Evolutionary conservation across 2,888 invertebrate species (phyloP).

Genomic region (Drosophila monieri): DNA sequence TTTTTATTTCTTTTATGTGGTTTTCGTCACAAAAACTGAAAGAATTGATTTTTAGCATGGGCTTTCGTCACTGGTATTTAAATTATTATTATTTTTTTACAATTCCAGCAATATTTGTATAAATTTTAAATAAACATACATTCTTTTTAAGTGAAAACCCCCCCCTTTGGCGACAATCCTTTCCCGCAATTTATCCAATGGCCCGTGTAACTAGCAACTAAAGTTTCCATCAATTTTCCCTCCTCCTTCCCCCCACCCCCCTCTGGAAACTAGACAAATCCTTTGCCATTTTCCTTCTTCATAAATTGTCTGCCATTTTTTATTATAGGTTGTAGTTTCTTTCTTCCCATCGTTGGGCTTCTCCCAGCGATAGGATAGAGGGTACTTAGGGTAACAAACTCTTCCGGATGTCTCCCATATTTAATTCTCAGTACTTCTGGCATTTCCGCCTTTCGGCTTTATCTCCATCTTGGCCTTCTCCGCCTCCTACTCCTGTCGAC

Average conservation of each 20-base stretch:
- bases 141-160: no score
- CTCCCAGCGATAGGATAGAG: no score
- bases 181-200: conserved; percentile 2
- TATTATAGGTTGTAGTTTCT: neutral
- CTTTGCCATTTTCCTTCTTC: conserved; percentile 17
- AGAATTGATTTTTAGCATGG: no score
- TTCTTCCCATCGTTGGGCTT: neutral
- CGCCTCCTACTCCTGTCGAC: conserved; percentile 13
- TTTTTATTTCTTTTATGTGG: no score
- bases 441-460: conserved; percentile 6
- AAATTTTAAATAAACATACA: no score
- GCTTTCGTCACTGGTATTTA: neutral
- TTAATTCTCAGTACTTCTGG: conserved; percentile 17
- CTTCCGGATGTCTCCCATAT: conserved; percentile 17
- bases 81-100: no score
- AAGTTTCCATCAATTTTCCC: conserved; percentile 13
- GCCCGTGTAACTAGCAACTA: neutral
- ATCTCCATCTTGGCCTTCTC: conserved; percentile 15
- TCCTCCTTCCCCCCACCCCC: no score
- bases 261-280: conserved; percentile 22
- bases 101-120: no score
- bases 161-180: neutral
- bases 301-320: conserved; percentile 15
- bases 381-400: conserved; percentile 12
- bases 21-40: no score